phyloP scores from a whole-genome alignment of 2,113 vertebrate genomes.

The Lasiurus borealis region DNA sequence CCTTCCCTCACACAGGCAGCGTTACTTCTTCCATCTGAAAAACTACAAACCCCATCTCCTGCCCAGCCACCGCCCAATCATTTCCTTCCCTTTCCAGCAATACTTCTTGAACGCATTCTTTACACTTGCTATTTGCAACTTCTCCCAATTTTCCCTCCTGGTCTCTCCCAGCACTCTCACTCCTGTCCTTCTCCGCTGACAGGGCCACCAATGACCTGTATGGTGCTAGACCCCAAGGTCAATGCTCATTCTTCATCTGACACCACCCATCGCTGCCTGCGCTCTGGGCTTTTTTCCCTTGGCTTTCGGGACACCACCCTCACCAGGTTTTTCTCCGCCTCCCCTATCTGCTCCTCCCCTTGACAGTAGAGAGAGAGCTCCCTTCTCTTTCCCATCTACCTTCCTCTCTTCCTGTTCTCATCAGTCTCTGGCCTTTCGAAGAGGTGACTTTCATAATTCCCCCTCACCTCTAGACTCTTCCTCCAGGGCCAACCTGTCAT shows the following conservation, averaged over 20 bases:
- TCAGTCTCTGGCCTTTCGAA: not conserved
- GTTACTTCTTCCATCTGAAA: constrained; percentile 7
- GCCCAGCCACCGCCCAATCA: not conserved
- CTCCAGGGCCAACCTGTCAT: not conserved
- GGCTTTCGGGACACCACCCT: not conserved
- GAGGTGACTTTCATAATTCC: not conserved
- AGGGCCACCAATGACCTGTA: not conserved
- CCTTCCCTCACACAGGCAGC: not conserved
- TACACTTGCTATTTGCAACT: not conserved
- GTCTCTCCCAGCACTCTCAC: not conserved
- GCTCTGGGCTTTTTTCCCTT: not conserved
- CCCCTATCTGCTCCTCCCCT: not conserved
- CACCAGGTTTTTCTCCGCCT: not conserved
- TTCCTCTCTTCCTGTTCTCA: not conserved
- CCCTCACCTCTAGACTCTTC: not conserved
- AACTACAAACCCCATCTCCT: not conserved
- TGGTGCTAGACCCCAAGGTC: not conserved
- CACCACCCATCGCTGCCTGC: not conserved
- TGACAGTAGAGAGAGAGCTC: too few species aligned
- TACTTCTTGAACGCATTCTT: constrained; percentile 32
- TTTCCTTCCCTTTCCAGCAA: constrained; percentile 64
- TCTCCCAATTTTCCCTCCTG: not conserved
- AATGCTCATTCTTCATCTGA: not conserved
- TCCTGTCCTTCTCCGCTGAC: not conserved
- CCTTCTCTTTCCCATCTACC: not conserved